Evolutionary conservation across 2,888 invertebrate genomes (phyloP), one percentile per base, ranked within the genome.

Genomic region (Oscheius sp.): DNA sequence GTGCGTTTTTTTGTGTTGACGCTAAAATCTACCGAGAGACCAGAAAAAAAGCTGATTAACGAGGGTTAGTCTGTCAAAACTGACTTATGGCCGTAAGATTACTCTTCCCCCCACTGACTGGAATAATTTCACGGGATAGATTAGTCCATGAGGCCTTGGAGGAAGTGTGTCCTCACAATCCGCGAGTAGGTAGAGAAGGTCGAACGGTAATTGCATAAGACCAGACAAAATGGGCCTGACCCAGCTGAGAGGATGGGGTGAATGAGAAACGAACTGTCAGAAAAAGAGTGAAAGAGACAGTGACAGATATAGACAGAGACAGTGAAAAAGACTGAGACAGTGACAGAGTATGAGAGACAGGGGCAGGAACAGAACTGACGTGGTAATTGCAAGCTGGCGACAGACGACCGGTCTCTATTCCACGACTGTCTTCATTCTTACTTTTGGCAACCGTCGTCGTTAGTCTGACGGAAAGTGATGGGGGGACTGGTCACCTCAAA

Each of bases 151-250:
- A 42, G 62, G 48, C 63, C 63, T 63, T 63, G 63, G 48, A 63
- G 63, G 63, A 63, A 63, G 63, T 63, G 33, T 63, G 63, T 63
- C 63, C 47, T 63, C 29, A 63, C 42, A 42, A 42, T 42, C 42
- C 42, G 7, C 42, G 42, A 42, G 42, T 3, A 21, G 21, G 21
- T 21, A 42, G 42, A 29, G 63, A 63, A 63, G 63, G 63, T 63
- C 63, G 63, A 4, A 11, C 35, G 60, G 60, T 60, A 60, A 60
- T 60, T 60, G 60, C 63, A 63, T 47, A 48, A 63, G 10, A 29
- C 29, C 13, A 53, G 29, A 21, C 53, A 53, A 53, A 53, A 53
- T 53, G 53, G 29, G 53, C 29, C 29, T 29, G n/a, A 53, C 13
- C n/a, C 53, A 53, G 53, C 53, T 29, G n/a, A 53, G 13, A 53